Conservation (phyloP, 1,140 invertebrate species). For the Lanistes nyassanus region DNA sequence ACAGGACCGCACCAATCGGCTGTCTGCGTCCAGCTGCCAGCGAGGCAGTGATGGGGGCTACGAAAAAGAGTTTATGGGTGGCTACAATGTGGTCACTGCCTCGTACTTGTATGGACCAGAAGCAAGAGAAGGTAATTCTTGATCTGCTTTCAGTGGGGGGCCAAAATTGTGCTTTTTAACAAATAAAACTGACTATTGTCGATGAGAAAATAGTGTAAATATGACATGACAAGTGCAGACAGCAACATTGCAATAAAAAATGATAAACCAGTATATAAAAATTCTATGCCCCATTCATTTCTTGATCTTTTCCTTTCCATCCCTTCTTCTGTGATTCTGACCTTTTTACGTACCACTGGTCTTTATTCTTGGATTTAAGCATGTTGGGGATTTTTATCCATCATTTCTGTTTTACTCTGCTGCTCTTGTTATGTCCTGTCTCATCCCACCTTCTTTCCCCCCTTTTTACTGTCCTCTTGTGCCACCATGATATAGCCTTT, state of each 20-base stretch:
- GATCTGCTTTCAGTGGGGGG: too few species aligned
- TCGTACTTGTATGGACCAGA: slow-evolving; percentile 8
- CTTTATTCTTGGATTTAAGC: too few species aligned
- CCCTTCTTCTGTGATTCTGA: background rate
- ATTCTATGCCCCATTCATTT: background rate
- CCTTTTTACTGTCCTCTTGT: too few species aligned
- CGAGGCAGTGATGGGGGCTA: slow-evolving; percentile 11
- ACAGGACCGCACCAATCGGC: slow-evolving; percentile 32
- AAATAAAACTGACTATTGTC: too few species aligned
- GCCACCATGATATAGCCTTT: too few species aligned
- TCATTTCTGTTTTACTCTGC: background rate
- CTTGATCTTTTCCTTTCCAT: background rate
- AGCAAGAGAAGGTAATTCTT: slow-evolving; percentile 17
- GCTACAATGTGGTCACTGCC: slow-evolving; percentile 12
- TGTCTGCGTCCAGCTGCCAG: slow-evolving; percentile 11
- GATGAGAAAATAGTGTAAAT: too few species aligned
- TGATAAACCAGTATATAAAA: too few species aligned
- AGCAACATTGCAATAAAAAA: too few species aligned
- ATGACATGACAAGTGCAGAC: too few species aligned
- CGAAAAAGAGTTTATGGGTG: slow-evolving; percentile 10
- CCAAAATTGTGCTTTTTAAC: too few species aligned
- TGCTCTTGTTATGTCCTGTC: background rate
- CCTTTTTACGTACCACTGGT: too few species aligned
- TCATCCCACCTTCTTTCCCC: background rate
- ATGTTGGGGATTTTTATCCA: too few species aligned